Evolutionary conservation across 2,888 invertebrate species (phyloP).

Genomic region (Pseudolycoriella hygida): DNA sequence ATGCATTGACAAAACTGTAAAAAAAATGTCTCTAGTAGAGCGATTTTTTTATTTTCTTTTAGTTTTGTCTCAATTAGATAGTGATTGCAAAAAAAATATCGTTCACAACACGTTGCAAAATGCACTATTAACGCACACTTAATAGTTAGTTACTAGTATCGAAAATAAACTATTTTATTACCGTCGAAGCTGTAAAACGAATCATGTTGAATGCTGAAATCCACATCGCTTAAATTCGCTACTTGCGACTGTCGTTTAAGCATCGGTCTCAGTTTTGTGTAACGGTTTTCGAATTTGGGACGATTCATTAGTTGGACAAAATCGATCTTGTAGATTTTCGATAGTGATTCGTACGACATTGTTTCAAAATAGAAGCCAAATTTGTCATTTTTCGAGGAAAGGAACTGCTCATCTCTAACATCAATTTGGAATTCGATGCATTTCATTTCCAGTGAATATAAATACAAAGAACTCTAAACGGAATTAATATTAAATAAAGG

Average conservation of each 20-base stretch:
- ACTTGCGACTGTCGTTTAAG: background rate
- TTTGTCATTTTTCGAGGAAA: background rate
- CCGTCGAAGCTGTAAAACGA: background rate
- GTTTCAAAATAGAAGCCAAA: constrained; percentile 4
- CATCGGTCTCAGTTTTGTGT: background rate
- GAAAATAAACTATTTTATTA: too few relatives aligned
- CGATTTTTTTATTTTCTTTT: too few relatives aligned
- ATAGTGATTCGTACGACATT: background rate
- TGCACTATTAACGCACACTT: too few relatives aligned
- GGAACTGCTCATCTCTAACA: background rate
- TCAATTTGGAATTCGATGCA: constrained; percentile 3
- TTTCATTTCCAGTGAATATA: background rate
- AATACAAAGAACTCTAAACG: constrained; percentile 1
- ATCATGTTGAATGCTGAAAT: constrained; percentile 1
- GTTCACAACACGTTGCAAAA: too few relatives aligned
- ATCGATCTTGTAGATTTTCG: constrained; percentile 3
- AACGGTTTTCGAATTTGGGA: background rate
- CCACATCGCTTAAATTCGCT: background rate
- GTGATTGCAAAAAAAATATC: too few relatives aligned
- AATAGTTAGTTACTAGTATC: too few relatives aligned
- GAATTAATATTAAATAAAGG: background rate
- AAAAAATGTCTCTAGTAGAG: too few relatives aligned
- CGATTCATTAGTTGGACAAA: constrained; percentile 1
- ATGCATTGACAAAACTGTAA: too few relatives aligned
- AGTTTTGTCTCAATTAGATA: too few relatives aligned